Evolutionary conservation across 2,113 vertebrate species (phyloP).

Genomic region (Echinops telfairi): DNA sequence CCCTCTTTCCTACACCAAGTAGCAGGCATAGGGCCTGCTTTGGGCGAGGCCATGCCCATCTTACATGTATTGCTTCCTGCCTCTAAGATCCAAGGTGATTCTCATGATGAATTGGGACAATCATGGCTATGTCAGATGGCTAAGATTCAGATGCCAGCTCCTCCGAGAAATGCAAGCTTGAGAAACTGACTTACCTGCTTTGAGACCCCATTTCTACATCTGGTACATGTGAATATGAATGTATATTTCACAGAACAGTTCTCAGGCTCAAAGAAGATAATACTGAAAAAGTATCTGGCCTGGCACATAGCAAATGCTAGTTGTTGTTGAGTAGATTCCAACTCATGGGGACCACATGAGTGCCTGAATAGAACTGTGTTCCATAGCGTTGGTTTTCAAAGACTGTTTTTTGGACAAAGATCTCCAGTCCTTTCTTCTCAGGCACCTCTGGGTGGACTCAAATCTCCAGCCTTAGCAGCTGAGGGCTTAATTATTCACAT

Average conservation of each 20-base stretch:
- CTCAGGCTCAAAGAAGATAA: background rate
- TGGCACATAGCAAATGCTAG: background rate
- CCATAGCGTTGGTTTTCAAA: background rate
- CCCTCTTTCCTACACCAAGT: background rate
- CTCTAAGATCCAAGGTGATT: background rate
- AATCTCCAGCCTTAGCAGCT: background rate
- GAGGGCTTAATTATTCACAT: background rate
- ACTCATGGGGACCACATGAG: background rate
- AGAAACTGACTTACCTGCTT: background rate
- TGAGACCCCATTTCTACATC: background rate
- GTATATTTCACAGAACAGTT: background rate
- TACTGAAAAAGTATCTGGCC: background rate
- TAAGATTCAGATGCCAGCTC: background rate
- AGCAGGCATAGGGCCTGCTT: background rate
- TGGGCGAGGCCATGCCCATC: background rate
- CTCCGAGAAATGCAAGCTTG: background rate
- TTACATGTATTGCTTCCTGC: rapidly evolving
- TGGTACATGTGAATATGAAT: background rate
- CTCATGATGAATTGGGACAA: background rate
- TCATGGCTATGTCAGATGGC: background rate
- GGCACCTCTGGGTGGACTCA: background rate
- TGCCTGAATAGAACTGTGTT: background rate
- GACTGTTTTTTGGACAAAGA: background rate
- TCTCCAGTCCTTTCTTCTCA: background rate
- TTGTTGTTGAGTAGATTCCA: background rate